Conservation (phyloP, 2,113 vertebrate species). For the Sylvia atricapilla region DNA sequence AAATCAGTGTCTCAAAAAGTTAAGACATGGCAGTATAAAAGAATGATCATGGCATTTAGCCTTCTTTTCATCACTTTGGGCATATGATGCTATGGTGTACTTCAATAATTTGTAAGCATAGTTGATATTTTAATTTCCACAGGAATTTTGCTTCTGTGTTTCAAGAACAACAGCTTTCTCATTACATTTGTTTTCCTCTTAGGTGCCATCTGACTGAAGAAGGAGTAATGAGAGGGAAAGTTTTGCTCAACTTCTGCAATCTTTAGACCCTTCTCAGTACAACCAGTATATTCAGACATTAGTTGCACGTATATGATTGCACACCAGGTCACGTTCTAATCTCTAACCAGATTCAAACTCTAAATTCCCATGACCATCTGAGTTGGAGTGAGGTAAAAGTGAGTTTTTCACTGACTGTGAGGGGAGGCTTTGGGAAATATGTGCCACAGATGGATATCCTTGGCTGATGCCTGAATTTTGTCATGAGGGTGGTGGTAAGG, state of each 20-base stretch:
- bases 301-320: fast-evolving
- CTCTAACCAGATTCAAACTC: background rate
- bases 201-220: background rate
- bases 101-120: background rate
- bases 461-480: background rate
- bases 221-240: background rate
- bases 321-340: background rate
- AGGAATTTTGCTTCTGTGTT: background rate
- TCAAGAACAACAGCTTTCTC: background rate
- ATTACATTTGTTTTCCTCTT: background rate
- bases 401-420: background rate
- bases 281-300: background rate
- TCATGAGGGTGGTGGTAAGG: background rate
- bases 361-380: background rate
- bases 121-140: background rate
- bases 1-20: background rate
- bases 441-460: background rate
- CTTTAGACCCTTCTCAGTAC: background rate
- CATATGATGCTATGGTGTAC: background rate
- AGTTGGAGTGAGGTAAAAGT: background rate
- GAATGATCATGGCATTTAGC: background rate
- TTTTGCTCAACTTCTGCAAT: background rate
- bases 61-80: background rate
- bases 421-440: background rate
- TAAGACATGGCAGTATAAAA: background rate